Conservation (phyloP, 2,888 invertebrate genomes). For the Drosophila prostipennis region DNA sequence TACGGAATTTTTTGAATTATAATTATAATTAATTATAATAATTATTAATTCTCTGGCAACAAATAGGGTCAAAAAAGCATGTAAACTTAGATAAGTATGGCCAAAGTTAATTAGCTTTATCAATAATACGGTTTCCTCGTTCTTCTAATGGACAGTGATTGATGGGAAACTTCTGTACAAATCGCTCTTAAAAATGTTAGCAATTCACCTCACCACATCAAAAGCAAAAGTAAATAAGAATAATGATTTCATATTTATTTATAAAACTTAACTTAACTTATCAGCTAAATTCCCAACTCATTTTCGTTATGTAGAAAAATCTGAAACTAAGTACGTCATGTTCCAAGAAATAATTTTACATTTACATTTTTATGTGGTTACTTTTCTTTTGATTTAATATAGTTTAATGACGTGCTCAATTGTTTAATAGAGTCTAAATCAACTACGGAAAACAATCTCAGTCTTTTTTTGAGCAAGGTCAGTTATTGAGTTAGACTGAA, state of each 20-base stretch:
- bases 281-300: not conserved
- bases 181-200: not conserved
- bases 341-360: too few species aligned
- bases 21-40: too few species aligned
- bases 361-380: not conserved
- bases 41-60: too few species aligned
- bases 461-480: constrained; percentile 10
- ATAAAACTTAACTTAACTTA: not conserved
- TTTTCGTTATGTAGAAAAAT: not conserved
- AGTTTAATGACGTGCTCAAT: not conserved
- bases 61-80: too few species aligned
- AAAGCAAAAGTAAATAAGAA: not conserved
- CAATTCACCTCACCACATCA: not conserved
- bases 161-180: not conserved
- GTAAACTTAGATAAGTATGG: not conserved
- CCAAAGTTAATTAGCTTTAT: not conserved
- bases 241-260: not conserved
- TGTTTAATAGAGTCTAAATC: not conserved
- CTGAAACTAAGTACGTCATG: too few species aligned
- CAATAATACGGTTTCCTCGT: not conserved
- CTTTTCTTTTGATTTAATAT: not conserved
- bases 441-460: not conserved
- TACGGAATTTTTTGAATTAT: too few species aligned
- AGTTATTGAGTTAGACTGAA: constrained; percentile 2
- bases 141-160: not conserved